phyloP scores from a whole-genome alignment of 2,113 vertebrate species.

The Empidonax traillii region DNA sequence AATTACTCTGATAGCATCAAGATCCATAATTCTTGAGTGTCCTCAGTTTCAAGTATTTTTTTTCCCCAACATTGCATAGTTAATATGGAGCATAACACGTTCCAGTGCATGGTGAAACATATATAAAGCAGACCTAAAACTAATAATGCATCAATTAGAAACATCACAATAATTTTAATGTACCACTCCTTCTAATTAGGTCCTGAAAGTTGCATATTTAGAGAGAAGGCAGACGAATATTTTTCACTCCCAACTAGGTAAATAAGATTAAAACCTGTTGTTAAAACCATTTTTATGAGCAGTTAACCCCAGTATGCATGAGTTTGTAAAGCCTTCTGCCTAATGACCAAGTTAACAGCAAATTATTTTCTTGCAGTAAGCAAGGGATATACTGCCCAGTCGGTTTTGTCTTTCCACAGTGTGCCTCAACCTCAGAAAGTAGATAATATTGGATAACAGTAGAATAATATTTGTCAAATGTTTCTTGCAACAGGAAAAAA shows the following conservation, averaged over 20 bases:
- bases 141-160: background rate
- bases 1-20: background rate
- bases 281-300: background rate
- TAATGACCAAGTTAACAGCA: background rate
- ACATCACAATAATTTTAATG: background rate
- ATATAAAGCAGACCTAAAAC: background rate
- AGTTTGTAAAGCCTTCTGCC: background rate
- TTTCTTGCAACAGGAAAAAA: background rate
- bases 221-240: background rate
- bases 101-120: background rate
- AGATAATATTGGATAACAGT: background rate
- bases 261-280: background rate
- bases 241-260: background rate
- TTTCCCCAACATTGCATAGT: background rate
- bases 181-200: background rate
- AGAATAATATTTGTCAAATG: background rate
- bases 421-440: background rate
- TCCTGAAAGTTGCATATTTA: background rate
- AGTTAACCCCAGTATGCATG: background rate
- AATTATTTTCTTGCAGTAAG: background rate
- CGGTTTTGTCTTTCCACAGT: background rate
- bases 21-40: background rate
- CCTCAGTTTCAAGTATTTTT: background rate
- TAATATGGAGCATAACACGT: background rate
- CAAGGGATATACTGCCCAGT: background rate